Evolutionary conservation across 2,888 invertebrate species (phyloP).

Genomic region (Andrena marginata): DNA sequence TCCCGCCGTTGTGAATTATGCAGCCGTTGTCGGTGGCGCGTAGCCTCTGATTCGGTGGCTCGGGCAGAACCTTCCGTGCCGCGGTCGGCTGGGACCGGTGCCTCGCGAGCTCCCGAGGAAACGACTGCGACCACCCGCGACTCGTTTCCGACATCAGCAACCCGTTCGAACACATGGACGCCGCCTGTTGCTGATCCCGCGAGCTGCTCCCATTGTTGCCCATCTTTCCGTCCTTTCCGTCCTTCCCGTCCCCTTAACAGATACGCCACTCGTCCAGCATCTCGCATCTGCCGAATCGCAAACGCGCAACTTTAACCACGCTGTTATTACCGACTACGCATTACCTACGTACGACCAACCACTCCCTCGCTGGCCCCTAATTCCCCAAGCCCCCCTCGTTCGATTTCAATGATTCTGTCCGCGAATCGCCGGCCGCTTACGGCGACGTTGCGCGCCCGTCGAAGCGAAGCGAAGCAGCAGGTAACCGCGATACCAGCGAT

Average conservation of each 20-base stretch:
- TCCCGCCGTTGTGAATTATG: conserved; percentile 93
- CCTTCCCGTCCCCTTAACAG: conserved; percentile 28
- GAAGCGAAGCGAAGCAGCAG: conserved; percentile 17
- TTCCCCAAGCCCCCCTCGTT: not conserved
- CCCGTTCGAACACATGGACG: conserved; percentile 49
- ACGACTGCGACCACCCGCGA: conserved; percentile 81
- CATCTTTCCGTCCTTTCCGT: conserved; percentile 70
- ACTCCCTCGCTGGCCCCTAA: not conserved
- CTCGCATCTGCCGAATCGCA: conserved; percentile 37
- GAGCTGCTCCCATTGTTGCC: conserved; percentile 79
- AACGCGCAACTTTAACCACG: not conserved
- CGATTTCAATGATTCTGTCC: too few species aligned
- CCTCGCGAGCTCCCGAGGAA: conserved; percentile 77
- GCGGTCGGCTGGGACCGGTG: conserved; percentile 75
- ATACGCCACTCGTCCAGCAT: conserved; percentile 50
- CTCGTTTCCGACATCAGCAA: conserved; percentile 67
- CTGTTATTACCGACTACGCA: too few species aligned
- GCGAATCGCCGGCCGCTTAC: conserved; percentile 24
- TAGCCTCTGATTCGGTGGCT: conserved; percentile 89
- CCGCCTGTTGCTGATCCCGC: conserved; percentile 64
- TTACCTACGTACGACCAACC: not conserved
- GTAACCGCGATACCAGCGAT: conserved; percentile 38
- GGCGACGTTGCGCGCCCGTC: conserved; percentile 16
- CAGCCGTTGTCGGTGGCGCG: conserved; percentile 93
- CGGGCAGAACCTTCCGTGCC: conserved; percentile 89